A percentile compares a stretch with the other conserved stretches of the same genome.
phyloP scores from a whole-genome alignment of 2,113 vertebrate species.

The Neogobius melanostomus region DNA sequence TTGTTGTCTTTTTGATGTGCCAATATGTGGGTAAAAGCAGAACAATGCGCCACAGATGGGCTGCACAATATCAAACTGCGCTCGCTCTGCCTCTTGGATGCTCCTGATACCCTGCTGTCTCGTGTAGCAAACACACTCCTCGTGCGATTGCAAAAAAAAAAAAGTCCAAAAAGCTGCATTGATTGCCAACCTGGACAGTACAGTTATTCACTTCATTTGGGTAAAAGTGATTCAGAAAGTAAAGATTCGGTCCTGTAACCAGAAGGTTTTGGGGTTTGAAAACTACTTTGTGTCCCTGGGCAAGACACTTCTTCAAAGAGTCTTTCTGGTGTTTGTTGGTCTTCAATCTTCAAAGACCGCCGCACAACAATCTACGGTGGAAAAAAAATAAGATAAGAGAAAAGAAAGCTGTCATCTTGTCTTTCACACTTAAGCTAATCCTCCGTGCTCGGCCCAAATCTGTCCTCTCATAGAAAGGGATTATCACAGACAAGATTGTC shows the following conservation, averaged over 20 bases:
- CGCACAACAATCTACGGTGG: neutral
- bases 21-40: neutral
- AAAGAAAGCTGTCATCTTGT: neutral
- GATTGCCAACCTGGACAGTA: neutral
- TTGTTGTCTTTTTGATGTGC: neutral
- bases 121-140: constrained; percentile 5
- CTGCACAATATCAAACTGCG: constrained; percentile 16
- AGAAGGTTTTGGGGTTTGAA: no score
- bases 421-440: neutral
- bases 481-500: neutral
- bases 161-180: neutral
- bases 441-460: neutral
- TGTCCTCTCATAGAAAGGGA: neutral
- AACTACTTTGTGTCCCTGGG: no score
- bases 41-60: constrained; percentile 24
- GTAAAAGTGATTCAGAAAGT: no score
- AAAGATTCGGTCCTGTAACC: no score
- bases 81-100: constrained; percentile 19
- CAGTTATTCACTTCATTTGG: no score
- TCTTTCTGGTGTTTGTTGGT: neutral
- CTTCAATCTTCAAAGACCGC: neutral
- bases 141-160: no score
- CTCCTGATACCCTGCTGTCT: constrained; percentile 24
- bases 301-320: no score
- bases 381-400: no score